Conservation (phyloP, 1,140 invertebrate genomes). For the Schlechtendalia chinensis region DNA sequence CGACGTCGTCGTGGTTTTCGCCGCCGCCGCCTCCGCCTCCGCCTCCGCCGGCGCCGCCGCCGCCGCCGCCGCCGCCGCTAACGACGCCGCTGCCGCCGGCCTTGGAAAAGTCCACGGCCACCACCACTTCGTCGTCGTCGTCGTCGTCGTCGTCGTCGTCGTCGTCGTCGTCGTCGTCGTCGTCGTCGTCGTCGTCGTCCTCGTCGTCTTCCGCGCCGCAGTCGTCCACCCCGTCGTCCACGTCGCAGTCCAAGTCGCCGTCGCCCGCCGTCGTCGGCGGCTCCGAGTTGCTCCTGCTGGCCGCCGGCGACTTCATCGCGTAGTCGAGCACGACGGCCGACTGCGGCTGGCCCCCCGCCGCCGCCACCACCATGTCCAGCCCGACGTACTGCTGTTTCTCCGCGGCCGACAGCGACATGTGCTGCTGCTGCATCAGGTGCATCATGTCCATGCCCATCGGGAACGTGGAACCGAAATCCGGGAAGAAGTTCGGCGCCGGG, state of each 20-base stretch:
- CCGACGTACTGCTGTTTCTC: conserved; percentile 24
- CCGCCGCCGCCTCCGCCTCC: not conserved
- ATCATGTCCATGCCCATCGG: conserved; percentile 81
- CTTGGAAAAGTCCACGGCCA: conserved; percentile 32
- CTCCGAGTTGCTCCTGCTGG: conserved; percentile 25
- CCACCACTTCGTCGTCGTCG: conserved; percentile 20
- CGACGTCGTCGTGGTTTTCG: not conserved
- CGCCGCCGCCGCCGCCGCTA: not conserved
- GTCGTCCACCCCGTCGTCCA: not conserved
- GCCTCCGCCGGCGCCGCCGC: not conserved
- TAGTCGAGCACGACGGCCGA: conserved; percentile 16
- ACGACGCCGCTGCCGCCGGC: not conserved
- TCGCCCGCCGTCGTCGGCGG: conserved; percentile 11
- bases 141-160: conserved; percentile 25
- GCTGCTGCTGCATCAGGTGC: conserved; percentile 73
- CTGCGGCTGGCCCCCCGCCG: not conserved
- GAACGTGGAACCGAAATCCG: conserved; percentile 73
- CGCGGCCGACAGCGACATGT: conserved; percentile 22
- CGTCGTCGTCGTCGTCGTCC: conserved; percentile 15
- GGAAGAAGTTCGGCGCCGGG: conserved; percentile 66
- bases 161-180: conserved; percentile 35
- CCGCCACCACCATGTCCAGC: not conserved
- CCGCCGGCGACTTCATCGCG: conserved; percentile 39
- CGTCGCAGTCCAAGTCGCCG: not conserved
- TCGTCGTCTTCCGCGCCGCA: conserved; percentile 25